Percentiles rank a stretch among this genome's conserved stretches.
Evolutionary conservation across 2,113 vertebrate genomes (phyloP).

Genomic region (Ondatra zibethicus): DNA sequence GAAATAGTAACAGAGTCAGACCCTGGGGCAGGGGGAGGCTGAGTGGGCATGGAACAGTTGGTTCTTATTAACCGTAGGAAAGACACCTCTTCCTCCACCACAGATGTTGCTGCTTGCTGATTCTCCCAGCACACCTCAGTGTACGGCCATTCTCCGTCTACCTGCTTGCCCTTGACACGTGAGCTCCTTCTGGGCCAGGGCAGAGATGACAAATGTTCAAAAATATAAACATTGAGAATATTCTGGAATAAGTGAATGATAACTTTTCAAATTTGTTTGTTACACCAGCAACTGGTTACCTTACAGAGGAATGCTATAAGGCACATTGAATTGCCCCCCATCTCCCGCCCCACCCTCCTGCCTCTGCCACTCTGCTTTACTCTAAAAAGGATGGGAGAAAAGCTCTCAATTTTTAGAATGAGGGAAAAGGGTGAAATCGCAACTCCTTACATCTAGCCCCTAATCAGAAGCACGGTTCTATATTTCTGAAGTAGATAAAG

Average conservation of each 20-base stretch:
- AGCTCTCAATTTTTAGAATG: background rate
- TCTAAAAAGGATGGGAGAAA: background rate
- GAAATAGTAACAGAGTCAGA: background rate
- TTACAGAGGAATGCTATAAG: background rate
- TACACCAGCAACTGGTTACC: fast-evolving
- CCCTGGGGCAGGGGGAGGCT: no score
- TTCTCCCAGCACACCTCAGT: fast-evolving
- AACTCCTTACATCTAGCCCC: background rate
- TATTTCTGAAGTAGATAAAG: slow-evolving; percentile 50
- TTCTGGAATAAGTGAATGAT: slow-evolving; percentile 9
- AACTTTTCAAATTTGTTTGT: background rate
- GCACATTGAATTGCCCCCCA: fast-evolving
- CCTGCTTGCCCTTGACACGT: background rate
- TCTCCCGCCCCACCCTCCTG: background rate
- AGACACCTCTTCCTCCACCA: fast-evolving
- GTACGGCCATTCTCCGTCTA: background rate
- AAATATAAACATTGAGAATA: background rate
- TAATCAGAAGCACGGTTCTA: slow-evolving; percentile 25
- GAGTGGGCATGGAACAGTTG: background rate
- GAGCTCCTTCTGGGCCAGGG: background rate
- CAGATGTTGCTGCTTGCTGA: background rate
- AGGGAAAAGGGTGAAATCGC: background rate
- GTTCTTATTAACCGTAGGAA: background rate
- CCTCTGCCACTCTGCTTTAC: background rate
- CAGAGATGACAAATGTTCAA: background rate